Evolutionary conservation across 2,888 invertebrate genomes (phyloP).

Genomic region (Protonemura montana): DNA sequence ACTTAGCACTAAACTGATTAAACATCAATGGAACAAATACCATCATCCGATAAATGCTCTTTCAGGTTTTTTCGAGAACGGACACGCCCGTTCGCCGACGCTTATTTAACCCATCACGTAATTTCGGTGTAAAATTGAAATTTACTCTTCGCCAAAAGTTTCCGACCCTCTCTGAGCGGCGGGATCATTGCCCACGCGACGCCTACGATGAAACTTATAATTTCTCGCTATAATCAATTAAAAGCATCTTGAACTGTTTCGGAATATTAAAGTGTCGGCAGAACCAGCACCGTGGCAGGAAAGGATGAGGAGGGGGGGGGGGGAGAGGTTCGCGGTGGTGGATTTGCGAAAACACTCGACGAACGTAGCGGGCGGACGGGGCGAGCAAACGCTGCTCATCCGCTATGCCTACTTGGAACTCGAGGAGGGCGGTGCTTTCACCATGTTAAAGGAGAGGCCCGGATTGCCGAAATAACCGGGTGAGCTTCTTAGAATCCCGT

Average conservation of each 20-base stretch:
- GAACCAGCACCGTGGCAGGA: neutral
- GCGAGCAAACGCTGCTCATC: neutral
- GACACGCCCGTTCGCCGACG: neutral
- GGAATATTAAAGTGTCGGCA: neutral
- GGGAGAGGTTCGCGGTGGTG: neutral
- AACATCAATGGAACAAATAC: neutral
- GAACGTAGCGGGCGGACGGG: neutral
- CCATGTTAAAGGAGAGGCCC: neutral
- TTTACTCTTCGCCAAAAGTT: neutral
- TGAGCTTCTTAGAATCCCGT: neutral
- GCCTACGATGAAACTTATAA: neutral
- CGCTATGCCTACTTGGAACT: neutral
- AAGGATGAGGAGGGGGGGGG: neutral
- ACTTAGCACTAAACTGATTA: neutral
- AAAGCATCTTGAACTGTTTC: constrained; percentile 12
- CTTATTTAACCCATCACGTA: neutral
- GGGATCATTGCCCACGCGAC: neutral
- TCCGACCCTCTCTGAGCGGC: neutral
- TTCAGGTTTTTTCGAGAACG: neutral
- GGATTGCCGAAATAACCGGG: constrained; percentile 7
- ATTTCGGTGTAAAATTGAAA: neutral
- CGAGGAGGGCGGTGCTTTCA: neutral
- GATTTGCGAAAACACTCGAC: neutral
- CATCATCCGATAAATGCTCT: neutral
- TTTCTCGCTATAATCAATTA: constrained; percentile 3